These are phyloP conservation scores for Aplysia californica DNA, from an alignment of 1,140 invertebrate genomes.

Conservation along the genomic window DNA sequence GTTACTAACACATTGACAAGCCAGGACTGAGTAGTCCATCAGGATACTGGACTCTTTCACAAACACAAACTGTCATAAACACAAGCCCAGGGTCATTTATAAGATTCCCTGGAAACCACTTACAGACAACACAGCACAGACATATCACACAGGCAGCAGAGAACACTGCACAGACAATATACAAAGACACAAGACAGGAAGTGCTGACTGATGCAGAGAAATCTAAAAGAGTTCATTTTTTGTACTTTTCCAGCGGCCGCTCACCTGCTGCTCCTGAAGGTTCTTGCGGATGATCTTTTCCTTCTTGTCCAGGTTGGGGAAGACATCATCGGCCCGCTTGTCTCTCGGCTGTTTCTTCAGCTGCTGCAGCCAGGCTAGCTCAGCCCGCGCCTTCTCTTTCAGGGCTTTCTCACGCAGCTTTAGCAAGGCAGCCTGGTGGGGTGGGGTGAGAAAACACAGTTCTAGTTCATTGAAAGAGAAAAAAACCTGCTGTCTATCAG, in stretches of 20 bases:
- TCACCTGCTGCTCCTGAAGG: conserved; percentile 55
- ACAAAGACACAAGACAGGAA: too few relatives aligned
- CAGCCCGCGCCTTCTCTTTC: conserved; percentile 73
- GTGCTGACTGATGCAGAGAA: too few relatives aligned
- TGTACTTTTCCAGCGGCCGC: background rate
- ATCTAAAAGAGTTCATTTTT: background rate
- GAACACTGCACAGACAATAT: too few relatives aligned
- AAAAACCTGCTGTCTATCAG: too few relatives aligned
- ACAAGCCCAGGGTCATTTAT: background rate
- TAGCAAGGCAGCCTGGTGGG: conserved; percentile 69
- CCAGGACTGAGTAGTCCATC: too few relatives aligned
- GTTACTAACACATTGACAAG: too few relatives aligned
- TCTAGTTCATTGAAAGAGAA: too few relatives aligned
- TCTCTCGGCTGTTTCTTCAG: conserved; percentile 68
- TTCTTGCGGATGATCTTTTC: conserved; percentile 61
- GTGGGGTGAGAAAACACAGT: background rate
- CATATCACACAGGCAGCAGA: too few relatives aligned
- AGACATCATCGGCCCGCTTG: conserved; percentile 69
- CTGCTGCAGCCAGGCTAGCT: conserved; percentile 71
- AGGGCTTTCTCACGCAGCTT: conserved; percentile 71
- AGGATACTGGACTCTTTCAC: too few relatives aligned
- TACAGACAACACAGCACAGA: background rate
- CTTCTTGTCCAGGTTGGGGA: conserved; percentile 71
- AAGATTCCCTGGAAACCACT: background rate
- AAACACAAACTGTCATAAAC: background rate